A percentile compares a stretch with the other conserved stretches of the same genome.
Conservation (phyloP, 2,888 invertebrate species). For the Eilema depressum region DNA sequence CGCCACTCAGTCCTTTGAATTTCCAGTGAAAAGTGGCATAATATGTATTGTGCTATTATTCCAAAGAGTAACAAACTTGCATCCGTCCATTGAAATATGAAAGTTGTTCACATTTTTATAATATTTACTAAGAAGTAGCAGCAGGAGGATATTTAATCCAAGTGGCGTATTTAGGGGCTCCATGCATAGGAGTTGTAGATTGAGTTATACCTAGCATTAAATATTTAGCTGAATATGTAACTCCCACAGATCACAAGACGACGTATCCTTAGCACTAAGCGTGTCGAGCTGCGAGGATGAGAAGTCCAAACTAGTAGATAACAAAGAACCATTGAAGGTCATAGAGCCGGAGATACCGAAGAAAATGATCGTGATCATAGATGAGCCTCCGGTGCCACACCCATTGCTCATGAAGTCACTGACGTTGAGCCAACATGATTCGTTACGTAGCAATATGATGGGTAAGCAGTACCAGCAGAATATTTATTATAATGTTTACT, state of each 20-base stretch:
- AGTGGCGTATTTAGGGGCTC: too few relatives aligned
- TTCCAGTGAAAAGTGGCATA: too few relatives aligned
- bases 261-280: conserved; percentile 82
- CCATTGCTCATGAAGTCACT: conserved; percentile 83
- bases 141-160: too few relatives aligned
- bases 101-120: too few relatives aligned
- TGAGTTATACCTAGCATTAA: background rate
- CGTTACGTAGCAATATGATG: conserved; percentile 80
- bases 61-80: too few relatives aligned
- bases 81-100: too few relatives aligned
- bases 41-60: too few relatives aligned
- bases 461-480: conserved; percentile 60
- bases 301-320: conserved; percentile 76
- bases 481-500: background rate
- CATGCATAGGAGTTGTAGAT: background rate
- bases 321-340: conserved; percentile 59
- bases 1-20: too few relatives aligned
- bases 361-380: conserved; percentile 78
- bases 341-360: conserved; percentile 69
- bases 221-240: background rate
- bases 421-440: conserved; percentile 79
- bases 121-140: too few relatives aligned
- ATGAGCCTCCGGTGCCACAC: conserved; percentile 79
- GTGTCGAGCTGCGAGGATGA: conserved; percentile 85
- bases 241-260: conserved; percentile 79